phyloP scores from a whole-genome alignment of 2,888 invertebrate species.

The Germaria angustata region DNA sequence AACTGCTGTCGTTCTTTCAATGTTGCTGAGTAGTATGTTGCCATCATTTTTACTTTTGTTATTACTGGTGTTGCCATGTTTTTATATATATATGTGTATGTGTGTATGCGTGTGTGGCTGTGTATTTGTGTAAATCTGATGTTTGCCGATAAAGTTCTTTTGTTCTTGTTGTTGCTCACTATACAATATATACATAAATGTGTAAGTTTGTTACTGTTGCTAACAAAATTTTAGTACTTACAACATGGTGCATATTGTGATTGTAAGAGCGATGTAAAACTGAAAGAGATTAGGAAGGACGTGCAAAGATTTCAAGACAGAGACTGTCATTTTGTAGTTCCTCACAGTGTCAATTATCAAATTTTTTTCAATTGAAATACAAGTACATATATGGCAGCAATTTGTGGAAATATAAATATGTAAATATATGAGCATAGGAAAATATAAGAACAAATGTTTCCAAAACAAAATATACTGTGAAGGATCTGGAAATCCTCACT shows the following conservation, averaged over 20 bases:
- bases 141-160: conserved; percentile 40
- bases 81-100: not conserved
- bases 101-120: not conserved
- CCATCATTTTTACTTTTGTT: conserved; percentile 25
- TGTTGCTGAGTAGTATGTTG: conserved; percentile 51
- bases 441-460: too few species aligned
- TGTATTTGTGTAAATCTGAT: conserved; percentile 19
- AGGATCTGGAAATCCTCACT: too few species aligned
- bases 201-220: conserved; percentile 55
- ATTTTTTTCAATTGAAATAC: too few species aligned
- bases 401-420: too few species aligned
- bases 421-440: too few species aligned
- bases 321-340: too few species aligned
- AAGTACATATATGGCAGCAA: too few species aligned
- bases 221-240: conserved; percentile 35
- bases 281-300: conserved; percentile 3
- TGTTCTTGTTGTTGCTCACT: conserved; percentile 24
- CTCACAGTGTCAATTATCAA: not conserved
- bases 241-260: conserved; percentile 13
- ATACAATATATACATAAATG: conserved; percentile 51
- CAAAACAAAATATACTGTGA: too few species aligned
- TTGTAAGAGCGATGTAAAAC: conserved; percentile 1
- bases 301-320: not conserved
- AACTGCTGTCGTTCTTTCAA: conserved; percentile 64
- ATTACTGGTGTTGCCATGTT: not conserved